Base-by-base conservation (phyloP, 2,113 vertebrate species). In the Centropus unirufus region DNA sequence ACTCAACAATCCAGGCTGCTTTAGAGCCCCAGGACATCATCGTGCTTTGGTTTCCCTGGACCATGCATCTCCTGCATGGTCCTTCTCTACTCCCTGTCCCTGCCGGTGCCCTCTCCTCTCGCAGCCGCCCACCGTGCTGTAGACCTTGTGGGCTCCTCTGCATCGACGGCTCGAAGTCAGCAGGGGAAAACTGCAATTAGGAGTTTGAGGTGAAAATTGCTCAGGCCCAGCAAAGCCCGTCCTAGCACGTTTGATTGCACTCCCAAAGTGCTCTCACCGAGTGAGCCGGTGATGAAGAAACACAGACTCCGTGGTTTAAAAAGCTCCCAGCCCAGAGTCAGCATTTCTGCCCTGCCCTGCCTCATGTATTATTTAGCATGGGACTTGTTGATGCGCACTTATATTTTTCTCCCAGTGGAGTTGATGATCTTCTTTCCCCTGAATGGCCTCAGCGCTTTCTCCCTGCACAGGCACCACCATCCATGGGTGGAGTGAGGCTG, bases 341-440 rank as follows among this genome's bases (percentile, higher is more conserved):
- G 97, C 95, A 66, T 90, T 96, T 95, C 91, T 88, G 81, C 79
- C 96, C 92, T 73, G 94, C 63, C 92, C 86, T 88, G n/a, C 83
- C 92, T 91, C 72, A 82, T 97, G 93, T 63, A 94, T 97, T 97
- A 96, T 95, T 95, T 80, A 97, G 70, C 39, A 7, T 1, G 4
- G 87, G 66, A 96, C 95, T 94, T 96, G 96, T 96, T 97, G 97
- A 82, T 85, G 82, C 27, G 2, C 88, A 90, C 95, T 96, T 85
- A 67, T 24, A 59, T 91, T 87, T 22, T 61, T 19, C 70, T 83
- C 96, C 95, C 94, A 3, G 54, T 3, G 83, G 80, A 82, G 83
- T 3, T 44, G 82, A 66, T 85, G 94, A 77, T 92, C 89, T 59
- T 64, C 90, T 67, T 72, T 20, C 81, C 87, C 75, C 68, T 4